Evolutionary conservation across 30 jellyfish, hydroid and myxozoan genomes (phyloP), one percentile per base, ranked within the genome.

Genomic region (Phacellophora camtschatica): DNA sequence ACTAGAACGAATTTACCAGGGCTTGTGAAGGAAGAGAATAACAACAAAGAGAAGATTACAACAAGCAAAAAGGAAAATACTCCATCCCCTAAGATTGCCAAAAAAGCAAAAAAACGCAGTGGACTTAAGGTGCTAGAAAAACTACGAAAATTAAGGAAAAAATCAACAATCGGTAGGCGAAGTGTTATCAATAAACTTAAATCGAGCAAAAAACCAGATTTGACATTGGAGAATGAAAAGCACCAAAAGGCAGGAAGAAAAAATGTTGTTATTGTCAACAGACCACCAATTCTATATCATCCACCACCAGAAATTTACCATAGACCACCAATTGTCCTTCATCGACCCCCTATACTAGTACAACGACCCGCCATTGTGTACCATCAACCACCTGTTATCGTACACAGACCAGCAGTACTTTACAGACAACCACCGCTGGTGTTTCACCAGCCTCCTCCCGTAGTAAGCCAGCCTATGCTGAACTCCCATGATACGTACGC

Each of bases 291-390:
- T 43, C 88, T 90, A 16, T 90, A 83, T 51, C 98, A 90, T 74
- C 98, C 98, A 5, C 98, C 98, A 9, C 96, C 98, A 13, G 98
- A 90, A 62, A 90, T 90, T 22, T 84, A 84, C 78, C 98, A 90
- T 48, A 68, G 98, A 29, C 98, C 98, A 5, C 90, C 98, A 19
- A 90, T 90, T 0, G 95, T 90, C 4, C 83, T 90, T 29, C 96
- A 90, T 55, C 72, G 98, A 12, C 98, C 98, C 16, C 98, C 98
- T 13, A 76, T 90, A 34, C 66, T 90, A 3, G 90, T 90, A 13
- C 95, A 90, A 79, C 35, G 98, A 49, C 98, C 98, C 16, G 88
- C 98, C 33, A 90, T 90, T 71, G 96, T 90, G 23, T 90, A 90
- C 65, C 98, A 90, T 71, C 98, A 90, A 50, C 98, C 98, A 1